A percentile compares a stretch with the other conserved stretches of the same genome.
Conservation (phyloP, 1,140 invertebrate genomes). For the Sycobia sp. region DNA sequence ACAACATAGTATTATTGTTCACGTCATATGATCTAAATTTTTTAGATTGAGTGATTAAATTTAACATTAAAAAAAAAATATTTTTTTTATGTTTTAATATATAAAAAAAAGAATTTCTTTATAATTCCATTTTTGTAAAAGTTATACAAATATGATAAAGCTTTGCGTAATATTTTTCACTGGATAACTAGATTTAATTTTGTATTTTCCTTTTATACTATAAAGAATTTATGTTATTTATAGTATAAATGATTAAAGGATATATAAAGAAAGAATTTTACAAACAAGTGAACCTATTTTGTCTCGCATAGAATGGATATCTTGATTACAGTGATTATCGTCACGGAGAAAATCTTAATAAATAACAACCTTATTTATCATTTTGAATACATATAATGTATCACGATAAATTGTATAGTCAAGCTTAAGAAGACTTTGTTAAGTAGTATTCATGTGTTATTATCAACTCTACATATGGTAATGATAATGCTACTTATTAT, state of each 20-base stretch:
- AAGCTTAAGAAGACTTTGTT: constrained; percentile 21
- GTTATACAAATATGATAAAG: no score
- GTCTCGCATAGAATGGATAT: no score
- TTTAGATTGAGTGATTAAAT: background rate
- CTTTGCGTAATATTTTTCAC: no score
- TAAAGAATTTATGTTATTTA: no score
- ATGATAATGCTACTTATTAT: constrained; percentile 10
- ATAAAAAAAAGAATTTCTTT: background rate
- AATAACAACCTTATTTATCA: background rate
- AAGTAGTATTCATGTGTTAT: constrained; percentile 12
- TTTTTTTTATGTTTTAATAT: background rate
- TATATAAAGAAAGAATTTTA: no score
- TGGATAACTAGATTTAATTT: no score
- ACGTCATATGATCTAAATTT: constrained; percentile 12
- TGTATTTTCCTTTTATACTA: no score
- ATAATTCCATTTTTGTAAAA: no score
- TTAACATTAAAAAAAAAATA: background rate
- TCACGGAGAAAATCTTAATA: background rate
- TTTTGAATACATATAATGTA: background rate
- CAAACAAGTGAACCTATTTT: no score
- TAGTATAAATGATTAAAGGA: no score
- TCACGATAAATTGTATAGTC: constrained; percentile 10
- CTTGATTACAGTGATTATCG: no score
- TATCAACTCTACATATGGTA: constrained; percentile 24
- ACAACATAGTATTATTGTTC: constrained; percentile 6